Conservation (phyloP, 23 tunicate species). For the Trididemnum clinides region DNA sequence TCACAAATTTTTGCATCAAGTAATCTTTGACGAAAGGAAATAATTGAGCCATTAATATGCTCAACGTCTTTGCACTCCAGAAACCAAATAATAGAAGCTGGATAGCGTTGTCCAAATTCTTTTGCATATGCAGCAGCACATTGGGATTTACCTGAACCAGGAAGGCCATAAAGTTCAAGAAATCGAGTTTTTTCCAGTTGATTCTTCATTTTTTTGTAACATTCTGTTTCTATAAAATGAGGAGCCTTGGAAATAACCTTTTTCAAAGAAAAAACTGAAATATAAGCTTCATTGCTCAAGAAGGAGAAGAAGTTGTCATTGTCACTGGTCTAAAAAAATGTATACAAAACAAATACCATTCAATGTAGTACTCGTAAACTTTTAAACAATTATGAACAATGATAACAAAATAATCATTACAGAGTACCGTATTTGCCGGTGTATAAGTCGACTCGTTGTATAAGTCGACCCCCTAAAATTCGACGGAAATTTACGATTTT, state of each 20-base stretch:
- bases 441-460: too few relatives aligned
- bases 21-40: not conserved
- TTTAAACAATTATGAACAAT: not conserved
- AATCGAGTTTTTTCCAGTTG: not conserved
- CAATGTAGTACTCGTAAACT: too few relatives aligned
- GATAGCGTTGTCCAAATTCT: not conserved
- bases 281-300: not conserved
- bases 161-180: conserved; percentile 24
- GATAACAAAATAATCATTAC: not conserved
- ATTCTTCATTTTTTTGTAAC: not conserved
- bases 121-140: conserved; percentile 28
- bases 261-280: not conserved
- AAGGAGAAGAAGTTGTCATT: not conserved
- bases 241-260: not conserved
- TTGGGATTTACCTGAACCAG: conserved; percentile 48
- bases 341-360: not conserved
- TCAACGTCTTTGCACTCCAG: conserved; percentile 26
- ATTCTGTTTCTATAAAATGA: conserved; percentile 15
- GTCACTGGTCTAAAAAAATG: not conserved
- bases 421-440: too few relatives aligned
- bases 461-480: too few relatives aligned
- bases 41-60: conserved; percentile 7
- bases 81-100: conserved; percentile 28
- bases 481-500: too few relatives aligned
- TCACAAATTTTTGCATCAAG: not conserved